Conservation (phyloP, 2,797 vertebrate genomes). For the Hypotaenidia philippensis region DNA sequence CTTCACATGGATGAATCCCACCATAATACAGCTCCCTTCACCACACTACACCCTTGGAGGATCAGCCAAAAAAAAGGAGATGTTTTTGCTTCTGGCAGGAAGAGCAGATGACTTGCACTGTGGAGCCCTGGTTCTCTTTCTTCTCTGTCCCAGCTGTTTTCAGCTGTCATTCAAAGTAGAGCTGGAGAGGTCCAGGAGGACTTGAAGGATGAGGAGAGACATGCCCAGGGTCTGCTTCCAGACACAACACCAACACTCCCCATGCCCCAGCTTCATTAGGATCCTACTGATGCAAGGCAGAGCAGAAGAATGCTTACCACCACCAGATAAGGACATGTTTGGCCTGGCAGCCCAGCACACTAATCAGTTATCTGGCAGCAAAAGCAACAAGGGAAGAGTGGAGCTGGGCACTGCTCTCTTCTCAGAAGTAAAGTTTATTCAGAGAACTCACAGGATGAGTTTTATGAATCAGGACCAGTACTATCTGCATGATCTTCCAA, state of each 20-base stretch:
- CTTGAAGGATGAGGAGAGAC: neutral
- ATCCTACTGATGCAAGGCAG: neutral
- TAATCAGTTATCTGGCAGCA: neutral
- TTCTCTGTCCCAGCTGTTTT: slow-evolving; percentile 35
- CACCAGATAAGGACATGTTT: neutral
- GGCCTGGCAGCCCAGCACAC: neutral
- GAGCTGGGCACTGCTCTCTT: neutral
- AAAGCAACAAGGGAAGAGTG: neutral
- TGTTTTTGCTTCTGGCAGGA: neutral
- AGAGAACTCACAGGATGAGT: neutral
- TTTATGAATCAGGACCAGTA: neutral
- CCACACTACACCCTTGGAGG: neutral
- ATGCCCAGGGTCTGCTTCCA: neutral
- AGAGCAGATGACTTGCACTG: neutral
- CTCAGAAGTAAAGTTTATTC: neutral
- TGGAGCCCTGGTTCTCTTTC: neutral
- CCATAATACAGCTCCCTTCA: neutral
- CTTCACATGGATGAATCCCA: neutral
- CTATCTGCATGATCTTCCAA: neutral
- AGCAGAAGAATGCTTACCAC: neutral
- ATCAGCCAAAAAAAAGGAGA: neutral
- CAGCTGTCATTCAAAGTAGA: slow-evolving; percentile 1
- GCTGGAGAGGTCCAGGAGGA: neutral
- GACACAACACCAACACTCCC: neutral
- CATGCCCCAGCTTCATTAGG: neutral